Conservation (phyloP, 2,888 invertebrate genomes). For the Zygaena filipendulae region DNA sequence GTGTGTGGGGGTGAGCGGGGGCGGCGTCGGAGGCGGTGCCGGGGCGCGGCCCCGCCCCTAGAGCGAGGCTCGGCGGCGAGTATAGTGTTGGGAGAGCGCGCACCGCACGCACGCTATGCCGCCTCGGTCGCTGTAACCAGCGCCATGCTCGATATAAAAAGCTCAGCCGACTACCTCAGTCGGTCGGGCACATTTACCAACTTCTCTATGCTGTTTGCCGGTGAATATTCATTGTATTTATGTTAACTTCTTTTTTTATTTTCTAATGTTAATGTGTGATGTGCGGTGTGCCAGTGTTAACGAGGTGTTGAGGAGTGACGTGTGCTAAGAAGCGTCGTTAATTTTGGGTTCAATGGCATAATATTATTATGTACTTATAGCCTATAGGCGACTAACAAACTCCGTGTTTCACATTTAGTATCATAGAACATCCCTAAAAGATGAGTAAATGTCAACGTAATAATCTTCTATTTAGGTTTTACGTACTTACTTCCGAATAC, state of each 20-base stretch:
- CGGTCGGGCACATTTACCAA: constrained; percentile 93
- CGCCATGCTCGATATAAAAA: constrained; percentile 91
- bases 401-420: no score
- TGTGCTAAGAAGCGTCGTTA: constrained; percentile 19
- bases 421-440: no score
- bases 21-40: constrained; percentile 22
- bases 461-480: no score
- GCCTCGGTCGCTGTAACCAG: constrained; percentile 30
- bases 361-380: no score
- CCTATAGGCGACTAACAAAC: no score
- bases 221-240: constrained; percentile 71
- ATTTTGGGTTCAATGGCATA: no score
- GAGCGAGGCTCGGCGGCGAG: constrained; percentile 24
- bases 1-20: constrained; percentile 33
- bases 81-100: constrained; percentile 28
- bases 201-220: constrained; percentile 95
- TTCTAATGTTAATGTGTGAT: constrained; percentile 31
- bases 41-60: constrained; percentile 29
- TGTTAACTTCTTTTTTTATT: constrained; percentile 21
- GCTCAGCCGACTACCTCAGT: constrained; percentile 90
- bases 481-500: no score
- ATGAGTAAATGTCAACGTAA: no score
- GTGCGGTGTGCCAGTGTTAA: constrained; percentile 24
- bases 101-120: constrained; percentile 38
- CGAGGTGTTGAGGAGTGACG: constrained; percentile 22